Conservation (phyloP, 1,140 invertebrate genomes). For the Trinorchestia longiramus region DNA sequence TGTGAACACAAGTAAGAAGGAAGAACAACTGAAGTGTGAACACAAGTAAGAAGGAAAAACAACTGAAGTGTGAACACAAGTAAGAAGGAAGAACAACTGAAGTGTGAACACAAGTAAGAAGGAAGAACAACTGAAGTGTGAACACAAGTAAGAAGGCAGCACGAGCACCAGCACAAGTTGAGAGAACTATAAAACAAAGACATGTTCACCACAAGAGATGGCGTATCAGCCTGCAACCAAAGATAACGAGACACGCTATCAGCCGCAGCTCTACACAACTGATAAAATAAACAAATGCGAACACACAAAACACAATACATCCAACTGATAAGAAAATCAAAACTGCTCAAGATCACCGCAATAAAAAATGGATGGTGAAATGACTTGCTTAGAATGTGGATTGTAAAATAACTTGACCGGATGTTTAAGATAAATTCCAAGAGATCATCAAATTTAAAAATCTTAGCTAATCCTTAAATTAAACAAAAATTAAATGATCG, state of each 20-base stretch:
- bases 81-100: no score
- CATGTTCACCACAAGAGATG: neutral
- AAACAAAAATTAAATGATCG: no score
- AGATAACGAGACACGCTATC: slow-evolving; percentile 55
- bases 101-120: no score
- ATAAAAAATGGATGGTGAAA: neutral
- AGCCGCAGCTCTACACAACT: slow-evolving; percentile 50
- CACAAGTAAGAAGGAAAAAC: no score
- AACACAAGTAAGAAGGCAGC: neutral
- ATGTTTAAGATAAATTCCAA: no score
- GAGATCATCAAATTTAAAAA: no score
- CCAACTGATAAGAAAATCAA: neutral
- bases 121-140: no score
- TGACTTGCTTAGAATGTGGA: neutral
- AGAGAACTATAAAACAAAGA: neutral
- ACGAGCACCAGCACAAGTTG: neutral
- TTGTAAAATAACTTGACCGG: no score
- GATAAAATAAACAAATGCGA: neutral
- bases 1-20: neutral
- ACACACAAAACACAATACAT: slow-evolving; percentile 29
- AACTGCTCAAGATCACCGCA: neutral
- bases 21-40: neutral
- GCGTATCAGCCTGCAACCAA: neutral
- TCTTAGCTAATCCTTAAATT: no score
- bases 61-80: no score